These are phyloP conservation scores for Julus scanicus DNA, from an alignment of 2,888 invertebrate species.

Conservation along the genomic window DNA sequence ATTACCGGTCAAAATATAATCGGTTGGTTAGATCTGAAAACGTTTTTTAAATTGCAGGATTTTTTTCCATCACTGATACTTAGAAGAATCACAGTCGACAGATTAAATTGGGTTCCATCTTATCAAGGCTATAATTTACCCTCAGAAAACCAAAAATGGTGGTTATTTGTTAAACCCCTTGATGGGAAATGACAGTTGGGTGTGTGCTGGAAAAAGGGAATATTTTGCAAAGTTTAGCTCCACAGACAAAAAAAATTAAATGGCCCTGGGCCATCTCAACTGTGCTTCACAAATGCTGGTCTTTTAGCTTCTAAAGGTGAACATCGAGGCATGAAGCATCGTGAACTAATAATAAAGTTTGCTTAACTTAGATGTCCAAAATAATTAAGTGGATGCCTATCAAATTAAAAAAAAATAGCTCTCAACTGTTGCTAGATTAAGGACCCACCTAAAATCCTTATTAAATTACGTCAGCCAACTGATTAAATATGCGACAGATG, in stretches of 20 bases:
- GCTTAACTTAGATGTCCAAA: slow-evolving; percentile 13
- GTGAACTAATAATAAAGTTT: slow-evolving; percentile 40
- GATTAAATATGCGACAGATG: background rate
- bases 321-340: background rate
- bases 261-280: background rate
- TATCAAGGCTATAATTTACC: slow-evolving; percentile 14
- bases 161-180: slow-evolving; percentile 21
- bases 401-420: background rate
- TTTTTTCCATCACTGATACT: slow-evolving; percentile 30
- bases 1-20: slow-evolving; percentile 25
- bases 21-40: slow-evolving; percentile 29
- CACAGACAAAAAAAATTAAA: background rate
- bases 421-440: background rate
- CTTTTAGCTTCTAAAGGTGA: background rate
- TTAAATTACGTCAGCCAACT: background rate
- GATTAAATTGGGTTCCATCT: slow-evolving; percentile 47
- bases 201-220: slow-evolving; percentile 16
- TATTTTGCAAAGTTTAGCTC: slow-evolving; percentile 29
- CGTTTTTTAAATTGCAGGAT: background rate
- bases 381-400: slow-evolving; percentile 34
- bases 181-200: slow-evolving; percentile 36
- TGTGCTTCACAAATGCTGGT: slow-evolving; percentile 2
- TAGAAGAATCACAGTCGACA: slow-evolving; percentile 37
- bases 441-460: background rate
- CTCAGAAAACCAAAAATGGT: slow-evolving; percentile 2